Evolutionary conservation across 2,888 invertebrate species (phyloP), one percentile per base, ranked within the genome.

Genomic region (Psylliodes chrysocephalus): DNA sequence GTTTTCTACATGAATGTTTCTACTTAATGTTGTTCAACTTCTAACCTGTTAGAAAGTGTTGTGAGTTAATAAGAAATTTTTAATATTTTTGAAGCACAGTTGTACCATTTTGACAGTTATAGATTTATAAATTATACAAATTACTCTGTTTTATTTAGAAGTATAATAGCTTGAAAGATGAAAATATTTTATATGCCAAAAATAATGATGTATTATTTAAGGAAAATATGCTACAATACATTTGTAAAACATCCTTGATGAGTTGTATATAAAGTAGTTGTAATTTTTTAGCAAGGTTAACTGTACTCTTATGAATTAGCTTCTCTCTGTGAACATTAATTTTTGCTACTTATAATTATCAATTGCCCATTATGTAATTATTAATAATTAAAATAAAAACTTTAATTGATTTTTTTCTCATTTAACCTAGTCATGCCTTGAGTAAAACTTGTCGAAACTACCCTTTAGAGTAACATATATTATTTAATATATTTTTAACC

Each of bases 111-210:
- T 49, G 56, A 57, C 57, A 60, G 64, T 63, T 64, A 54, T 63
- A 63, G 63, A 49, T 65, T 56, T 67, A 62, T 63, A 63, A 56
- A 53, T 54, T 62, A 66, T 63, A 68, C 54, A 64, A 61, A 59
- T 52, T 60, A 61, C 38, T 40, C 60, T 49, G 60, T 61, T 49
- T 64, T 65, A 62, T 70, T 67, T 68, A 53, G 60, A 54, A 51
- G 35, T 46, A 61, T 61, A 63, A 65, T 74, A 76, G 76, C 75
- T 75, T 76, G 71, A 72, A 70, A 67, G 68, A 69, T 64, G 44
- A 70, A 22, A 71, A 78, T 77, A 77, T 79, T 79, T 79, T 78
- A 71, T 78, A 79, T 79, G 79, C 79, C 79, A 79, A 79, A 79
- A 77, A 76, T n/a, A n/a, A n/a, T 75, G 73, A 75, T 72, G 68